A percentile compares a stretch with the other conserved stretches of the same genome.
Conservation (phyloP, 2,797 vertebrate species). For the Cheirogaleus major region DNA sequence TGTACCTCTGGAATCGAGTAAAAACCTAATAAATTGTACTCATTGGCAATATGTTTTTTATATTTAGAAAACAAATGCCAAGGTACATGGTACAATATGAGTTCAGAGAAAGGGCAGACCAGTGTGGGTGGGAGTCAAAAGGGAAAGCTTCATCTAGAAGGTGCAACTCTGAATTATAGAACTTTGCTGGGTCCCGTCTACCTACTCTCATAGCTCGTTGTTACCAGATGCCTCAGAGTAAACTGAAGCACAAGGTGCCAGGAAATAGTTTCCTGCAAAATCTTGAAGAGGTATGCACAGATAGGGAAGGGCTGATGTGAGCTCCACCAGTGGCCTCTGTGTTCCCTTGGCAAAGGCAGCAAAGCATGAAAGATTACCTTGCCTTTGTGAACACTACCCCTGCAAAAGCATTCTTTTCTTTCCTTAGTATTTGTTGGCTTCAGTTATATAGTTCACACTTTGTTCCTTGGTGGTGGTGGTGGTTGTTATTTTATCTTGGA, state of each 20-base stretch:
- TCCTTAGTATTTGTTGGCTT: neutral
- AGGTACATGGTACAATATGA: neutral
- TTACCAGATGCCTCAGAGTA: neutral
- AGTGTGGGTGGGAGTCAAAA: slow-evolving; percentile 30
- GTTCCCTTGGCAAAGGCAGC: neutral
- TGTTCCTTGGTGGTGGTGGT: neutral
- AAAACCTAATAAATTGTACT: slow-evolving; percentile 48
- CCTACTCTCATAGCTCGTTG: neutral
- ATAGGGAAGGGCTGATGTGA: neutral
- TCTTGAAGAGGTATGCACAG: neutral
- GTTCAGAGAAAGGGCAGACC: slow-evolving; percentile 54
- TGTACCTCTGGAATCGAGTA: slow-evolving; percentile 17
- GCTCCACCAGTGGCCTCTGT: neutral
- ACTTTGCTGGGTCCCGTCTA: neutral
- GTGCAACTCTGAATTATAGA: neutral
- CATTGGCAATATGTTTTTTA: slow-evolving; percentile 52
- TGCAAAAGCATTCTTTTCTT: neutral
- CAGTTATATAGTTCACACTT: neutral
- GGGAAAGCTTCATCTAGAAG: neutral
- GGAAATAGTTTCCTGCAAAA: neutral
- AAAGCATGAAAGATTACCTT: neutral
- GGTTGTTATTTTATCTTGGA: neutral
- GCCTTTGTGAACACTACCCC: neutral
- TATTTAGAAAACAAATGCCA: slow-evolving; percentile 61
- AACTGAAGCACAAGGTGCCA: neutral